Evolutionary conservation across 2,113 vertebrate species (phyloP).

Genomic region (Caracal caracal): DNA sequence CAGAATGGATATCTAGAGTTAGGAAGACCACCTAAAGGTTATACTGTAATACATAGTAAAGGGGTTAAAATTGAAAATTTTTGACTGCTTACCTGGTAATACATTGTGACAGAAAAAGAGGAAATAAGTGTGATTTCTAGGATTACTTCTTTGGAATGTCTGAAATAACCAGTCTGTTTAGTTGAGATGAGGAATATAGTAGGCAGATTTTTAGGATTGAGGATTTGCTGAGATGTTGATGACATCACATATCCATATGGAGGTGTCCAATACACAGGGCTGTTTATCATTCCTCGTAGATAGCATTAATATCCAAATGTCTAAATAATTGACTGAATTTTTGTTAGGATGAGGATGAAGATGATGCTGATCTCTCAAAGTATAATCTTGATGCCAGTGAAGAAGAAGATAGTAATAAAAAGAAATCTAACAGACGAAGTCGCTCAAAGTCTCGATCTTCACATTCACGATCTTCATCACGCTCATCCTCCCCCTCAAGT

Average conservation of each 20-base stretch:
- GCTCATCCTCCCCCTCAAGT: constrained; percentile 95
- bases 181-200: not conserved
- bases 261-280: not conserved
- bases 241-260: not conserved
- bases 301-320: not conserved
- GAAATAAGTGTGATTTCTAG: not conserved
- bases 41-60: not conserved
- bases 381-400: constrained; percentile 96
- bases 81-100: not conserved
- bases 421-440: constrained; percentile 88
- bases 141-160: not conserved
- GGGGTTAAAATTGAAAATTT: not conserved
- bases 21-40: not conserved
- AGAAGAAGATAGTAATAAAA: constrained; percentile 90
- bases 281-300: not conserved
- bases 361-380: constrained; percentile 96
- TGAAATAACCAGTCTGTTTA: not conserved
- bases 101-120: not conserved
- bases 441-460: constrained; percentile 94
- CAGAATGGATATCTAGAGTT: not conserved
- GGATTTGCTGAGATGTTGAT: not conserved
- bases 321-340: constrained; percentile 25
- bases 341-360: constrained; percentile 93
- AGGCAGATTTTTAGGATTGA: not conserved
- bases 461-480: constrained; percentile 92